phyloP scores from a whole-genome alignment of 2,797 vertebrate species.

The Novumbra hubbsi region DNA sequence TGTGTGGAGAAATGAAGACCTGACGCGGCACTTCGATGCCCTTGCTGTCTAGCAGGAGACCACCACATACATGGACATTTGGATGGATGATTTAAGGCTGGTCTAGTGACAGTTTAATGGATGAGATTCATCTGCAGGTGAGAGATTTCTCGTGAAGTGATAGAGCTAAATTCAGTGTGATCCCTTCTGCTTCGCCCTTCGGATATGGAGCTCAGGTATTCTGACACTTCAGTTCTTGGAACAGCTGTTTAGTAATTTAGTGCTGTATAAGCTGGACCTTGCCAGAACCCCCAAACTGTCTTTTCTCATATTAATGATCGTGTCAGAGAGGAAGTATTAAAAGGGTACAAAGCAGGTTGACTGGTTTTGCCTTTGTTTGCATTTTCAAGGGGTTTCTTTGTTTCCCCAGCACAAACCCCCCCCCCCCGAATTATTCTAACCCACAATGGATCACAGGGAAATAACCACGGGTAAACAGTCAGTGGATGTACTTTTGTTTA shows the following conservation, averaged over 20 bases:
- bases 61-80: neutral
- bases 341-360: neutral
- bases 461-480: neutral
- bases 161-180: neutral
- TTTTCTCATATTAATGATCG: neutral
- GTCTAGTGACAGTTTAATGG: neutral
- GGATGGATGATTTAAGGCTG: neutral
- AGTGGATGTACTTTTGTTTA: neutral
- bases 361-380: neutral
- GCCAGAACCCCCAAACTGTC: neutral
- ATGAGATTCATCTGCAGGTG: neutral
- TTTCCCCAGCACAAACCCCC: neutral
- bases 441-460: neutral
- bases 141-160: neutral
- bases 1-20: neutral
- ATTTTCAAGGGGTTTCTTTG: neutral
- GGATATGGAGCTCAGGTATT: slow-evolving; percentile 4
- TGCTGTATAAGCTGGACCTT: neutral
- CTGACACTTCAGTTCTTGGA: slow-evolving; percentile 13
- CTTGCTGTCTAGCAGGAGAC: neutral
- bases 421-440: neutral
- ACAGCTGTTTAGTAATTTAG: neutral
- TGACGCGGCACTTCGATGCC: neutral
- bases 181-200: neutral
- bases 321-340: neutral